Percentiles rank a stretch among this genome's conserved stretches.
phyloP scores from a whole-genome alignment of 2,797 vertebrate species.

The Triplophysa bombifrons region DNA sequence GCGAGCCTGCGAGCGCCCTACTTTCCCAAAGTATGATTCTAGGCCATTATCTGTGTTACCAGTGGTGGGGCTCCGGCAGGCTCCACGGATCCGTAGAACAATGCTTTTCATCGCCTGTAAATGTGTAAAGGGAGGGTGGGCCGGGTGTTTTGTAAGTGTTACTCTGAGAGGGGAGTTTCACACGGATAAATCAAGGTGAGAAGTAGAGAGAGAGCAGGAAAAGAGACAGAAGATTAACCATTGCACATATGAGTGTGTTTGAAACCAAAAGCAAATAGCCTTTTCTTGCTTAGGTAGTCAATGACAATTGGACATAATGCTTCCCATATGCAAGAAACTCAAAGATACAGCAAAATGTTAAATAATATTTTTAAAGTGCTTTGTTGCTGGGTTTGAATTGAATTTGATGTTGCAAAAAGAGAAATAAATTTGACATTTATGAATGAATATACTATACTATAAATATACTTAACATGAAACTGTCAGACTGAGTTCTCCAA shows the following conservation, averaged over 20 bases:
- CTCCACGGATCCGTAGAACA: conserved; percentile 78
- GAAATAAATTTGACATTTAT: no score
- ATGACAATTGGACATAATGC: background rate
- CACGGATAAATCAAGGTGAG: conserved; percentile 34
- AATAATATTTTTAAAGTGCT: no score
- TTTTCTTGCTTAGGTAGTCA: background rate
- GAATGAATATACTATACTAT: no score
- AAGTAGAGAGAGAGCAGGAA: background rate
- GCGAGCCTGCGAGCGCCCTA: conserved; percentile 70
- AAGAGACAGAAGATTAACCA: conserved; percentile 1
- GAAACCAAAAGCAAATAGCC: background rate
- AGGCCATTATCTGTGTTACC: conserved; percentile 86
- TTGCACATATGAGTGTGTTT: background rate
- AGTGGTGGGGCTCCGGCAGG: conserved; percentile 79
- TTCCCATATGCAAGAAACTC: background rate
- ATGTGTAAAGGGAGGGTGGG: conserved; percentile 14
- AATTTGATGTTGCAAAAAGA: no score
- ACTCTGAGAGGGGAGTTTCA: conserved; percentile 13
- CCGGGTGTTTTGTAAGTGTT: conserved; percentile 25
- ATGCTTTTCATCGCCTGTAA: conserved; percentile 57
- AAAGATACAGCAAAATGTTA: background rate
- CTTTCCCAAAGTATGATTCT: conserved; percentile 82
- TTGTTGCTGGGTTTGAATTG: no score
- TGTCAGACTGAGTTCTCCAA: no score
- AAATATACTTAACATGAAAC: no score